Evolutionary conservation across 2,797 vertebrate genomes (phyloP), one percentile per base, ranked within the genome.

Genomic region (Siniperca undulata): DNA sequence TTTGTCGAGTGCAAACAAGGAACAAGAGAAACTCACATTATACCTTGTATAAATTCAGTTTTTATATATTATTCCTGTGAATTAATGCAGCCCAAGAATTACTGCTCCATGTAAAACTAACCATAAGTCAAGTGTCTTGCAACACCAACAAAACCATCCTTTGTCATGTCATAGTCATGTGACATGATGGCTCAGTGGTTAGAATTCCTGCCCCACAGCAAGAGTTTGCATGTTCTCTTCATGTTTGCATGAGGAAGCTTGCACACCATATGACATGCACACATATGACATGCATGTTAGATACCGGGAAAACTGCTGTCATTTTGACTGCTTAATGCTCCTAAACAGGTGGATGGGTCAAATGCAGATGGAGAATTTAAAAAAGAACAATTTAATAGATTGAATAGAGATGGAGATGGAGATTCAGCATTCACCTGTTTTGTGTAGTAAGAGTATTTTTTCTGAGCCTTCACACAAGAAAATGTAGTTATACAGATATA

Each of bases 181-280:
- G 17, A 44, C 30, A 48, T 74, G n/a, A 67, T 70, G n/a, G 24
- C 52, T 81, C 24, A 69, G 24, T 74, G 1, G 12, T 69, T 64
- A 27, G 27, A 27, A 40, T 30, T 66, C 4, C 19, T 52, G 13
- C 30, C 65, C 46, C 3, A 36, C 14, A 70, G 48, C 56, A 56
- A 78, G 8, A 60, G 11, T 22, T 70, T 58, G 55, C 56, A 74
- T 78, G 70, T 48, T 61, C 52, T 70, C 34, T 52, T 38, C 34
- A 38, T 60, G 59, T 52, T 66, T 75, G 66, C 65, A 52, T 36
- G 34, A 70, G 27, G 50, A 58, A 24, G 11, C 46, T 24, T 50
- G 27, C 10, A 66, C 71, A 70, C 40, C 24, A 69, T 40, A 53
- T 75, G 16, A 17, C 53, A 67, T 55, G 60, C 24, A 38, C 36